Evolutionary conservation across 2,888 invertebrate species (phyloP), one percentile per base, ranked within the genome.

Genomic region (Dioctria linearis): DNA sequence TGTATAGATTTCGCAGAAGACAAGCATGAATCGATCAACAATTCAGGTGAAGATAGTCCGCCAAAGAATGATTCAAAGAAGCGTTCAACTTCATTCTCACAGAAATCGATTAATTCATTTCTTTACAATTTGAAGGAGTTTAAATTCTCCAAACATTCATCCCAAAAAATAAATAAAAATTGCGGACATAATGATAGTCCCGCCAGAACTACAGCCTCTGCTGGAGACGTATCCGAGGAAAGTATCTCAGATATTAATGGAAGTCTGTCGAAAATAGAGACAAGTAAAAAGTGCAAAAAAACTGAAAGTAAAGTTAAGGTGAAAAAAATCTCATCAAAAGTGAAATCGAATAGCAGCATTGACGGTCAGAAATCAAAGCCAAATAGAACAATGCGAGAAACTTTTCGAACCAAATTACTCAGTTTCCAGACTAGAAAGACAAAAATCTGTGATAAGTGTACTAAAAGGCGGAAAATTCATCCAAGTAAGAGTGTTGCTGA

Each of bases 401-500:
- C 88, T 83, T 88, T 89, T 85, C 88, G 88, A 75, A 84, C 86
- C 80, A 88, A 88, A 80, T 79, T 88, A 61, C 85, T 89, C 59
- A 86, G 84, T 80, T 88, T 88, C 66, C 88, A 88, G 82, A 81
- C 87, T 76, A 85, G 85, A 37, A 86, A 86, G 57, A 84, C 84
- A 57, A 87, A 86, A 82, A 85, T 87, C 2, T 89, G 89, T 80
- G 87, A 87, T 61, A 85, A 85, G 59, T 89, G 89, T 83, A 86
- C 86, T n/a, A 89, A 89, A 59, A 85, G 86, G 0, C 84, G 86
- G 1, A 87, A 88, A 83, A 86, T 88, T 51, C 87, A 88, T 85
- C 87, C 88, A 25, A 88, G 86, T 81, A 88, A 88, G 81, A 86
- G 86, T 80, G 86, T 88, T 46, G 86, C 88, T 73, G 88, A 89